phyloP scores from a whole-genome alignment of 2,797 vertebrate genomes.

The Cebuella pygmaea region DNA sequence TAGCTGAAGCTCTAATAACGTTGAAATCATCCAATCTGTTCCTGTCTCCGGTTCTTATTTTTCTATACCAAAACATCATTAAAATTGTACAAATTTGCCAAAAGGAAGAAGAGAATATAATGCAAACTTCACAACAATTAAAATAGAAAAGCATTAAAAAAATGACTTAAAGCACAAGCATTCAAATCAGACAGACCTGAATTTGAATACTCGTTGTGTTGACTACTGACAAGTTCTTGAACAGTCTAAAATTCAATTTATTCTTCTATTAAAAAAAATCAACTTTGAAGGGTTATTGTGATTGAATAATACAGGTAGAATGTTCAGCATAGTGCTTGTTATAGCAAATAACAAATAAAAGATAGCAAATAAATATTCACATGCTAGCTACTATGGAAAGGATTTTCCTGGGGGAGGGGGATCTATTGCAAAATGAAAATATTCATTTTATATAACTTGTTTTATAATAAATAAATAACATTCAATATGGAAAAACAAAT shows the following conservation, averaged over 20 bases:
- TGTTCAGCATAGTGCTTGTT: neutral
- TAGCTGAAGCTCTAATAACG: conserved; percentile 26
- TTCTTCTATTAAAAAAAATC: neutral
- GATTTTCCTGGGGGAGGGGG: neutral
- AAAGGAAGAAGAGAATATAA: conserved; percentile 79
- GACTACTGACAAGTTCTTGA: neutral
- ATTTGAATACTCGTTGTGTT: conserved; percentile 26
- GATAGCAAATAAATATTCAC: conserved; percentile 13
- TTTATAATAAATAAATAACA: conserved; percentile 24
- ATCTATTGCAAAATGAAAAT: neutral
- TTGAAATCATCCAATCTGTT: conserved; percentile 53
- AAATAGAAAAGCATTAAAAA: neutral
- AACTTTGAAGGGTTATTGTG: neutral
- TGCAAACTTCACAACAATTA: conserved; percentile 60
- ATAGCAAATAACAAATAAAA: neutral
- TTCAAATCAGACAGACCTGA: conserved; percentile 23
- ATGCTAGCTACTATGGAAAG: neutral
- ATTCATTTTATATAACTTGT: neutral
- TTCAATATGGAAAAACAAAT: conserved; percentile 12
- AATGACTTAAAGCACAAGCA: neutral
- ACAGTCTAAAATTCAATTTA: neutral
- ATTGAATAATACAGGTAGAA: conserved; percentile 30
- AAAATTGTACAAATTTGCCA: conserved; percentile 72
- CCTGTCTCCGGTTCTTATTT: conserved; percentile 53
- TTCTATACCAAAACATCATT: conserved; percentile 70